phyloP scores from a whole-genome alignment of 2,797 vertebrate genomes.

The Parauchenoglanis punctatus region DNA sequence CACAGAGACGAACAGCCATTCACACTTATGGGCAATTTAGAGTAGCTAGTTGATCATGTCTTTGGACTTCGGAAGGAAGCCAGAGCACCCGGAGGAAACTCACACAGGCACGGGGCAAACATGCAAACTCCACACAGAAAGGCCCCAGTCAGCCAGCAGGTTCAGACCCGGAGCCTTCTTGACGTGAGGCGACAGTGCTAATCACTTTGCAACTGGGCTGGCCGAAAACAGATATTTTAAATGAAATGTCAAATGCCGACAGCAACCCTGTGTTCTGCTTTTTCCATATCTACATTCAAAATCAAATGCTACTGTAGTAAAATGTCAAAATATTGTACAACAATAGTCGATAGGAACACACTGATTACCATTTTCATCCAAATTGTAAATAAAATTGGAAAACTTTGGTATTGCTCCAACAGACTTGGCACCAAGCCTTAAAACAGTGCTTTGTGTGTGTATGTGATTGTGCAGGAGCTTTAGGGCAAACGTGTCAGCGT shows the following conservation, averaged over 20 bases:
- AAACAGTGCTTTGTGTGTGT: not conserved
- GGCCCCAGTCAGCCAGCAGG: too few relatives aligned
- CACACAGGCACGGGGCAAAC: too few relatives aligned
- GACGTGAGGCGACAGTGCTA: too few relatives aligned
- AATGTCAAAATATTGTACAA: not conserved
- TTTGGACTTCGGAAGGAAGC: too few relatives aligned
- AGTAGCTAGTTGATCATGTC: too few relatives aligned
- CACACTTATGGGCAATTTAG: too few relatives aligned
- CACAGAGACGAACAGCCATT: too few relatives aligned
- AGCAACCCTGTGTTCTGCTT: not conserved
- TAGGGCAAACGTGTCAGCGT: slow-evolving; percentile 81
- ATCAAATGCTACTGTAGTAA: not conserved
- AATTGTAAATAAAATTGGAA: not conserved
- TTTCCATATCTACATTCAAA: not conserved
- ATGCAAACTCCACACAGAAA: too few relatives aligned
- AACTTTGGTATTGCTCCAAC: not conserved
- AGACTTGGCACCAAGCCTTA: not conserved
- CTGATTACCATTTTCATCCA: not conserved
- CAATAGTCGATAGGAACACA: not conserved
- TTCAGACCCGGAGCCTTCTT: too few relatives aligned
- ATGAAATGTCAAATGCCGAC: not conserved
- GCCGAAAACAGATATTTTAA: not conserved
- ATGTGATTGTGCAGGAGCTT: slow-evolving; percentile 66
- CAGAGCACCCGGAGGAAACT: too few relatives aligned
- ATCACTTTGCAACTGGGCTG: too few relatives aligned